Evolutionary conservation across 2,888 invertebrate species (phyloP), one percentile per base, ranked within the genome.

Genomic region (Bibio marci): DNA sequence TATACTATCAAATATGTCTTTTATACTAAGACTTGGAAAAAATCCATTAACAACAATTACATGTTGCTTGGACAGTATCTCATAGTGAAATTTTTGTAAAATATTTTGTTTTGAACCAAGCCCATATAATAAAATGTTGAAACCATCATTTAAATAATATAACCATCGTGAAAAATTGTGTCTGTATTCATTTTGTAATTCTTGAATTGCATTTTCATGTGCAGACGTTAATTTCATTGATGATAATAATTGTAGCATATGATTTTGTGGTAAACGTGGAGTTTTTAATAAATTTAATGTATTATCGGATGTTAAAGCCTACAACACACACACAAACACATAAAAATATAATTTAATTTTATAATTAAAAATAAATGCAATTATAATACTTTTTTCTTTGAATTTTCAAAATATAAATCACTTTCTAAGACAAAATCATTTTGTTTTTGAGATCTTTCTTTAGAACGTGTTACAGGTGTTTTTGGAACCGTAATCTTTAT

Each of bases 21-120:
- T 90, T 1, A 88, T 63, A 0, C 85, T 81, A 36, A 92, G 64
- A 62, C 86, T 85, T 2, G 92, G 92, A 54, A 91, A 91, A 61
- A 83, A 92, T 2, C 94, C 94, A 60, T 94, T 90, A 1, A 94
- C 65, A 17, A 88, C 79, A 35, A 94, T 57, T 39, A 83, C 80
- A 1, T 80, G 76, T 49, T 70, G 66, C 25, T 76, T 60, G 2
- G 58, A 50, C 12, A 80, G 56, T 18, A 69, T 58, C 44, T 73
- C 64, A 14, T 60, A 62, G 51, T 81, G 77, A 58, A 94, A 92
- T 43, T 74, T 64, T 45, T 80, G 73, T 26, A 95, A 58, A 17
- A 95, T 62, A 22, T 68, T 64, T 30, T 78, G 67, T 57, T 95
- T 95, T 0, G 94, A 94, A 1, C 95, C 95, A 37, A 91, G 64